phyloP scores from a whole-genome alignment of 2,797 vertebrate genomes.

The Anguilla pacifica region DNA sequence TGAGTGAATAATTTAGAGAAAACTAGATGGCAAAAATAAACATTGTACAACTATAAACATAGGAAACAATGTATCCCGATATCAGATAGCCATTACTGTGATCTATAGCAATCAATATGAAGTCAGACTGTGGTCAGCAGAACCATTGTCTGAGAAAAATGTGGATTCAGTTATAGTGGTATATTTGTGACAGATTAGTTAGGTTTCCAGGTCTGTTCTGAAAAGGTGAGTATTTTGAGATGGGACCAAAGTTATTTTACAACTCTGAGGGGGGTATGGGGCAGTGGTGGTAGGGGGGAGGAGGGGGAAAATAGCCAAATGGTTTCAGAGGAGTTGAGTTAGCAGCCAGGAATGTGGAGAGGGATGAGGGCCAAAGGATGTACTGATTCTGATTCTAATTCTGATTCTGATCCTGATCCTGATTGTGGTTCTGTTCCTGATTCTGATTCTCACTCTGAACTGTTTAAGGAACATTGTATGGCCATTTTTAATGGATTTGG shows the following conservation, averaged over 20 bases:
- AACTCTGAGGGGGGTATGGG: neutral
- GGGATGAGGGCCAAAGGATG: neutral
- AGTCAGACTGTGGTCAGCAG: neutral
- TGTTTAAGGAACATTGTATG: neutral
- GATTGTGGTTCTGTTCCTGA: neutral
- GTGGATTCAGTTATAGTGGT: neutral
- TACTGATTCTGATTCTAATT: neutral
- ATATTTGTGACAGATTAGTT: neutral
- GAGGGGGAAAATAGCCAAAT: neutral
- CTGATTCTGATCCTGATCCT: no score
- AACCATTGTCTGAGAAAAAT: neutral
- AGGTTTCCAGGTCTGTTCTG: neutral
- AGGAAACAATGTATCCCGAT: neutral
- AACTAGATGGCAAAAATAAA: neutral
- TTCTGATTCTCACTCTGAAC: neutral
- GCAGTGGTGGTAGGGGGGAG: neutral
- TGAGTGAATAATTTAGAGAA: neutral
- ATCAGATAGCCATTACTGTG: neutral
- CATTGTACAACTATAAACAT: neutral
- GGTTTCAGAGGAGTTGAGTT: neutral
- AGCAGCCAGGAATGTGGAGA: neutral
- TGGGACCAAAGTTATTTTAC: no score
- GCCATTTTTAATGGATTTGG: neutral
- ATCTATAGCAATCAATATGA: neutral
- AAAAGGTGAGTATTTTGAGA: neutral